Base-by-base conservation (phyloP, 2,113 vertebrate species). In the Sus scrofa region DNA sequence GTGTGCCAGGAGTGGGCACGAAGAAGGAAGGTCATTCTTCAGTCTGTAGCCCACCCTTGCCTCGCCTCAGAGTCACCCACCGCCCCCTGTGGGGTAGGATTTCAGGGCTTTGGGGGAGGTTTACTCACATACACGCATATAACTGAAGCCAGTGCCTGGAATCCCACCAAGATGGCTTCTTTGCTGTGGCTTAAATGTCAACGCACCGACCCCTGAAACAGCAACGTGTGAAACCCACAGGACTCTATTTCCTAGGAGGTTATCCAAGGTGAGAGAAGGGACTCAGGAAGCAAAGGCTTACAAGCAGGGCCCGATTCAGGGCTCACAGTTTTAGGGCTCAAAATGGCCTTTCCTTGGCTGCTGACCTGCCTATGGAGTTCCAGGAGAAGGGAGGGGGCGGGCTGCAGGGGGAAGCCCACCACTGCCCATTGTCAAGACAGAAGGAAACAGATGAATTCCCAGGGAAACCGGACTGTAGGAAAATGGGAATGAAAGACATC, bases 401-500 rank as follows among this genome's bases (percentile, higher is more conserved):
- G 5, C n/a, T 56, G 11, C 75, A 54, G 60, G 65, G 86, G 15
- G 71, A 94, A 94, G 50, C n/a, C 85, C 74, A 54, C 58, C 77
- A 58, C 50, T 60, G 37, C 39, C 70, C 37, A 0, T 13, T 91
- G 62, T 50, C 30, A 68, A n/a, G 63, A 86, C 88, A 95, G 95
- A 75, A 89, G 91, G 85, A 92, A 94, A 82, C 32, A 37, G 34
- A 63, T 34, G 7, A 58, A 39, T 92, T 85, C n/a, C 30, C 24
- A 75, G 73, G 87, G 56, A 92, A 91, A 58, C 30, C 32, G 16
- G 91, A 52, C 39, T 44, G 32, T 60, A 67, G 83, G 79, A 50
- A 96, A 95, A 73, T 75, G 34, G 37, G 74, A 39, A 70, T 62
- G 73, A 70, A 87, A 90, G 62, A 32, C 75, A 44, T 56, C 65